These are phyloP conservation scores for Laothoe populi DNA, from an alignment of 2,888 invertebrate genomes.

Conservation along the genomic window DNA sequence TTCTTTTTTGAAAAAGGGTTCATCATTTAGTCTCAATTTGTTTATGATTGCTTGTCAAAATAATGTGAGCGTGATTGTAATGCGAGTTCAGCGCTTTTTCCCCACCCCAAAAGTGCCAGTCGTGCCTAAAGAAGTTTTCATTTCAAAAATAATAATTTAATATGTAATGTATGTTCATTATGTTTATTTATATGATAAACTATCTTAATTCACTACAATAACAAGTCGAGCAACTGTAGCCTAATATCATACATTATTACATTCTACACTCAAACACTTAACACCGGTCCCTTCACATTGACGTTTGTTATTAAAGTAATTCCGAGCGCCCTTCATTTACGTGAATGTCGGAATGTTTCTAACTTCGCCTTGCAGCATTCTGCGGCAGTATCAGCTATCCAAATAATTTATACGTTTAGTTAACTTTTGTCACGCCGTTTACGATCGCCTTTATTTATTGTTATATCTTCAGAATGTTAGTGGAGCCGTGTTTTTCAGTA, in stretches of 20 bases:
- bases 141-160: too few relatives aligned
- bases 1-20: too few relatives aligned
- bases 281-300: slow-evolving; percentile 7
- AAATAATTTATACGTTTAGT: slow-evolving; percentile 15
- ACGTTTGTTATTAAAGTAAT: slow-evolving; percentile 22
- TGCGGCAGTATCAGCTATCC: slow-evolving; percentile 11
- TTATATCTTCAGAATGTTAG: background rate
- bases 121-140: too few relatives aligned
- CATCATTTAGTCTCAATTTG: too few relatives aligned
- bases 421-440: slow-evolving; percentile 1
- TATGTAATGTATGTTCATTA: too few relatives aligned
- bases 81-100: too few relatives aligned
- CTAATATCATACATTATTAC: background rate
- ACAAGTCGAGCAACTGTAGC: background rate
- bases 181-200: too few relatives aligned
- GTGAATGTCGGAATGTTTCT: slow-evolving; percentile 12
- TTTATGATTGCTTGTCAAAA: too few relatives aligned
- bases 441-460: background rate
- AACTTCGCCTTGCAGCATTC: slow-evolving; percentile 11
- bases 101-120: too few relatives aligned
- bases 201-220: background rate
- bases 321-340: slow-evolving; percentile 6
- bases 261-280: background rate
- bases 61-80: too few relatives aligned
- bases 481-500: background rate